A percentile compares a stretch with the other conserved stretches of the same genome.
Conservation (phyloP, 1,140 invertebrate species). For the Sinella curviseta region DNA sequence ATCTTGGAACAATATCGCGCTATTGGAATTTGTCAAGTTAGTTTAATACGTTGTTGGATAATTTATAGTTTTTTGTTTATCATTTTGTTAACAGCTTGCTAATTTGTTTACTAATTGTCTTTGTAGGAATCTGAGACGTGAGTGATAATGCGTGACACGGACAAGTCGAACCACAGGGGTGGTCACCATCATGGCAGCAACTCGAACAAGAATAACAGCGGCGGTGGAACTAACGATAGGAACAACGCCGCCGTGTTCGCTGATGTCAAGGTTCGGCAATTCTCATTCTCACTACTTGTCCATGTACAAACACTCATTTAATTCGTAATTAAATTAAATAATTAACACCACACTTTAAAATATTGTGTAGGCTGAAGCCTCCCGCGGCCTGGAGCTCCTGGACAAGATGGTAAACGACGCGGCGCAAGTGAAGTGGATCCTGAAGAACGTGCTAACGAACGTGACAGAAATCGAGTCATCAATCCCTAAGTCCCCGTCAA, state of each 20-base stretch:
- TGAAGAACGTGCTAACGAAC: neutral
- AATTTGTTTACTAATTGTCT: neutral
- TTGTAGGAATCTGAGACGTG: neutral
- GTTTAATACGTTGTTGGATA: too few relatives aligned
- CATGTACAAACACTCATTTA: too few relatives aligned
- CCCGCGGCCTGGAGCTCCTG: neutral
- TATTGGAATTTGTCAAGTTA: too few relatives aligned
- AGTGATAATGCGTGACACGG: neutral
- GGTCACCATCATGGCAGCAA: neutral
- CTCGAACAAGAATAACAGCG: too few relatives aligned
- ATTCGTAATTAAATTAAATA: too few relatives aligned
- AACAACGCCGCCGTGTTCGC: too few relatives aligned
- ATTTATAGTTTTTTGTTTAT: too few relatives aligned
- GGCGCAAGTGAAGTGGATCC: neutral
- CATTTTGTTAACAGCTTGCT: neutral
- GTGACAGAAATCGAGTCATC: neutral
- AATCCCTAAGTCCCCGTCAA: neutral
- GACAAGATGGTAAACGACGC: slow-evolving; percentile 7
- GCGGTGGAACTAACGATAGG: too few relatives aligned
- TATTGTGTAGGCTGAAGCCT: neutral
- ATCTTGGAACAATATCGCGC: too few relatives aligned
- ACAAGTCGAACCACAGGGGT: neutral
- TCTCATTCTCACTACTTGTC: too few relatives aligned
- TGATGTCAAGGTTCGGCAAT: too few relatives aligned
- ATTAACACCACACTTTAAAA: too few relatives aligned